These are phyloP conservation scores for Antheraea assamensis DNA, from an alignment of 2,888 invertebrate genomes.

Conservation along the genomic window DNA sequence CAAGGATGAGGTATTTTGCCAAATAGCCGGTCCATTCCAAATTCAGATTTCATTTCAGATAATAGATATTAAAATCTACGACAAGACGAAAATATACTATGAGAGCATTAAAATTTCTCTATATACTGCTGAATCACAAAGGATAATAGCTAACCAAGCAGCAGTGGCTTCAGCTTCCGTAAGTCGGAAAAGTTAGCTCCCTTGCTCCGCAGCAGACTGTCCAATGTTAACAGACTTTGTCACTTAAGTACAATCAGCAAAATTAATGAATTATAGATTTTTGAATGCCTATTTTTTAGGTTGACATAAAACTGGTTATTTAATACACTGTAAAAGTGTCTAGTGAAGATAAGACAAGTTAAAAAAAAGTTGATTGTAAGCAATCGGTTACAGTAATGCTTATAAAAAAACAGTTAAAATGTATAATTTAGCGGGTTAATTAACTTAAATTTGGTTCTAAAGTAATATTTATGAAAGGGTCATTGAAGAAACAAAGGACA, in stretches of 20 bases:
- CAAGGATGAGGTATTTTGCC: not conserved
- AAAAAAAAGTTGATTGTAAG: too few species aligned
- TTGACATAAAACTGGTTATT: not conserved
- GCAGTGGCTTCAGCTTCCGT: not conserved
- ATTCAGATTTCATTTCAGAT: not conserved
- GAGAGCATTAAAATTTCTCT: not conserved
- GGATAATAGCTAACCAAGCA: not conserved
- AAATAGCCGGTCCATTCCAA: too few species aligned
- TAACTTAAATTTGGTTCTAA: not conserved
- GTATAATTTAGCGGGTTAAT: too few species aligned
- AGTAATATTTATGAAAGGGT: not conserved
- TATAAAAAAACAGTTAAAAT: not conserved
- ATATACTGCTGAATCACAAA: not conserved
- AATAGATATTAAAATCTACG: not conserved
- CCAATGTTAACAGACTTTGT: constrained; percentile 17
- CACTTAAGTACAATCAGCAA: constrained; percentile 17
- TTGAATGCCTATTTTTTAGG: not conserved
- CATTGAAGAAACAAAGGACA: not conserved
- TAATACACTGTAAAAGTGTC: too few species aligned
- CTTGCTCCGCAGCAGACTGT: not conserved
- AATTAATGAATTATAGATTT: constrained; percentile 1
- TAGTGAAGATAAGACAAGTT: too few species aligned
- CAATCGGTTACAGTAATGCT: not conserved
- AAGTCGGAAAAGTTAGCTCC: constrained; percentile 9
- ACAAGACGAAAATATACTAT: not conserved